Conservation (phyloP, 2,113 vertebrate genomes). For the Thinocorus orbignyianus region DNA sequence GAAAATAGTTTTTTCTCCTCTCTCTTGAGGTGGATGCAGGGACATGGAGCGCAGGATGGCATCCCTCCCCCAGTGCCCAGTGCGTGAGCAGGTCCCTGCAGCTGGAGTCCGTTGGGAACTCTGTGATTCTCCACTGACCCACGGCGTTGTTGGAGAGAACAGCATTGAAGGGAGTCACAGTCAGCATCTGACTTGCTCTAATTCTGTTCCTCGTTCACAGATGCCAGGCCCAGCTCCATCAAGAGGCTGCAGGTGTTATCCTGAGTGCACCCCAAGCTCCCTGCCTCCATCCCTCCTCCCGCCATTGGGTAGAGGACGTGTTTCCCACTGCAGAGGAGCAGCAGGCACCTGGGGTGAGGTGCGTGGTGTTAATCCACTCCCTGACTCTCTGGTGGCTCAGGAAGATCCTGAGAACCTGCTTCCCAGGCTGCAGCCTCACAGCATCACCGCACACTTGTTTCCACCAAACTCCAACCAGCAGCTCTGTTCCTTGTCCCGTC, state of each 20-base stretch:
- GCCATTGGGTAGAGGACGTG: rapidly evolving
- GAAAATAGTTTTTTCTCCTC: no score
- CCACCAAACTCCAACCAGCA: background rate
- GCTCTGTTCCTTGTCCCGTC: background rate
- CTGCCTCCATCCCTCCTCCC: rapidly evolving
- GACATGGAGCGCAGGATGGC: rapidly evolving
- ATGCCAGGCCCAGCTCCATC: rapidly evolving
- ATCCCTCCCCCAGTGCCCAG: background rate
- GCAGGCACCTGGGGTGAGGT: background rate
- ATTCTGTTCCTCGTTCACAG: background rate
- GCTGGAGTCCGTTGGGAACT: rapidly evolving
- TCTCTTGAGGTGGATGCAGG: background rate
- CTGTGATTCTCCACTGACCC: rapidly evolving
- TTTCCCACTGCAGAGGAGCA: background rate
- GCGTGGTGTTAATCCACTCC: rapidly evolving
- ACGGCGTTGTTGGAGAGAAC: rapidly evolving
- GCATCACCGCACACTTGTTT: background rate
- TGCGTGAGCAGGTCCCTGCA: background rate
- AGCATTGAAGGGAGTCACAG: rapidly evolving
- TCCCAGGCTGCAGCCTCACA: background rate
- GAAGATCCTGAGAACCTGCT: background rate
- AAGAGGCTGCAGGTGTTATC: background rate
- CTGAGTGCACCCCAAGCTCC: rapidly evolving
- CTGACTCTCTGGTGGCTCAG: background rate
- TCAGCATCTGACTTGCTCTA: background rate